Percentiles rank a stretch among this genome's conserved stretches.
Conservation (phyloP, 2,888 invertebrate species). For the Volucella inanis region DNA sequence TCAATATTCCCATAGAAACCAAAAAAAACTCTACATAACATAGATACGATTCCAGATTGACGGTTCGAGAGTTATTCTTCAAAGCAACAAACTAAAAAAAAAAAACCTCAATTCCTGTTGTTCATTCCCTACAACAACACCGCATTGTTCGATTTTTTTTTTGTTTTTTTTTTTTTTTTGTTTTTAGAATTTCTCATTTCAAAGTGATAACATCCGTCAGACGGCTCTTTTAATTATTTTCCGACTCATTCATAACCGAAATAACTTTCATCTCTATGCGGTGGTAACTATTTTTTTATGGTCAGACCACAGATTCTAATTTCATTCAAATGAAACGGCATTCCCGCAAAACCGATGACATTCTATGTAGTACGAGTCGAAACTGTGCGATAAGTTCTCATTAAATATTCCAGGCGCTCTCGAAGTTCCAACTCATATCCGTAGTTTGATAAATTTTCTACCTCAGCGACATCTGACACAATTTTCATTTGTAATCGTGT, state of each 20-base stretch:
- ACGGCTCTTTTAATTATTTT: neutral
- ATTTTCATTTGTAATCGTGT: slow-evolving; percentile 29
- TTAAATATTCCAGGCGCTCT: slow-evolving; percentile 50
- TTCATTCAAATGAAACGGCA: slow-evolving; percentile 28
- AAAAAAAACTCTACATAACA: no score
- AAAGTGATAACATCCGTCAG: slow-evolving; percentile 33
- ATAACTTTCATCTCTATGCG: slow-evolving; percentile 14
- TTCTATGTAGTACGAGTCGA: no score
- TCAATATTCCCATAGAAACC: no score
- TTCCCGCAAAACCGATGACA: slow-evolving; percentile 20
- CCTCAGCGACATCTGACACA: slow-evolving; percentile 55
- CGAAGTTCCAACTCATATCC: slow-evolving; percentile 6
- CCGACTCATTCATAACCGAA: slow-evolving; percentile 3
- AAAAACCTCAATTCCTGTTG: no score
- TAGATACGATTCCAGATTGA: no score
- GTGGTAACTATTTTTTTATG: slow-evolving; percentile 3
- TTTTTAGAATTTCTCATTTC: slow-evolving; percentile 14
- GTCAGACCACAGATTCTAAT: slow-evolving; percentile 20
- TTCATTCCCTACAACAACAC: neutral
- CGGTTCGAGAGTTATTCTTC: no score
- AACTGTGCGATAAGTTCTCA: slow-evolving; percentile 22
- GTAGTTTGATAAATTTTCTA: slow-evolving; percentile 31
- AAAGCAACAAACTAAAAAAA: no score
- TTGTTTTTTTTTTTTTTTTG: no score
- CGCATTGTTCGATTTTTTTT: neutral